phyloP scores from a whole-genome alignment of 2,113 vertebrate species.

The Chrysochloris asiatica region DNA sequence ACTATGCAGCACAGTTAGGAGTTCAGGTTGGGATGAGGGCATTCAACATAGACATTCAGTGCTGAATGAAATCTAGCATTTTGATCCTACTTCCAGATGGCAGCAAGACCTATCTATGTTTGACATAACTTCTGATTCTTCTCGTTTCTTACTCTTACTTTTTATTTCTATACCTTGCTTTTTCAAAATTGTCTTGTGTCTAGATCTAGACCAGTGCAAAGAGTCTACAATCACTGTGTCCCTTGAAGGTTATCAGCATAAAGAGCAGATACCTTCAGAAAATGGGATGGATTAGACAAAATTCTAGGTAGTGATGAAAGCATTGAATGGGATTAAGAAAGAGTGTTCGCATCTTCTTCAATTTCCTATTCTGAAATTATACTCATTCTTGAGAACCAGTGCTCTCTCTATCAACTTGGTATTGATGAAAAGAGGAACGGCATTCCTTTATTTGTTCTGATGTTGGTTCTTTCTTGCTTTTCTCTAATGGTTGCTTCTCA shows the following conservation, averaged over 20 bases:
- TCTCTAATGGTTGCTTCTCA: neutral
- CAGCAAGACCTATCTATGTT: neutral
- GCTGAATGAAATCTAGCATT: neutral
- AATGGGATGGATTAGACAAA: neutral
- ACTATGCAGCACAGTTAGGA: neutral
- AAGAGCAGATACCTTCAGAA: neutral
- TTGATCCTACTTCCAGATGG: neutral
- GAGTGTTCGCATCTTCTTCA: neutral
- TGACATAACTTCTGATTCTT: neutral
- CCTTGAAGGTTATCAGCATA: neutral
- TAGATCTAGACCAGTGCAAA: neutral
- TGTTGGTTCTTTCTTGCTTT: neutral
- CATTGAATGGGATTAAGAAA: neutral
- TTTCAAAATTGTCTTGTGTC: neutral
- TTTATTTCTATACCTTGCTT: neutral
- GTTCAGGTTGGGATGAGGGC: neutral
- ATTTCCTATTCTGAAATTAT: slow-evolving; percentile 3
- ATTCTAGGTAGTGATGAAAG: neutral
- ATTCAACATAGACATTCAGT: neutral
- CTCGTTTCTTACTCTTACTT: neutral
- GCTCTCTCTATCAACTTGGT: neutral
- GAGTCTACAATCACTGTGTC: neutral
- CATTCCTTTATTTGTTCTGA: neutral
- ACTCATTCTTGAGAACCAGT: neutral
- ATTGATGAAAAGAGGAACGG: neutral